Base-by-base conservation (phyloP, 2,888 invertebrate species). In the Nomada lathburiana region DNA sequence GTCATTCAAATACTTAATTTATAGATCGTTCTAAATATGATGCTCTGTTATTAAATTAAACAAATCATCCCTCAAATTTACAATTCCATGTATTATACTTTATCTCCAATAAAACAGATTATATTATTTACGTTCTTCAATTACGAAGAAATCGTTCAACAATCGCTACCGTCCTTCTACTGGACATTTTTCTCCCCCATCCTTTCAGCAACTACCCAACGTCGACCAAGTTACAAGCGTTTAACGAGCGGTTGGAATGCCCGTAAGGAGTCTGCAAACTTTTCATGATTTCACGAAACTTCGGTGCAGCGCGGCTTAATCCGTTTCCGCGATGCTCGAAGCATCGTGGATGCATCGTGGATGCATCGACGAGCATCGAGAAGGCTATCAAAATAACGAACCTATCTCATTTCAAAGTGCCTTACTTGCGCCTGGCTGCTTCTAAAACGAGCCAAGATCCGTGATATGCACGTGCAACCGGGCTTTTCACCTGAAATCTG, bases 371-470 rank as follows among this genome's bases (percentile, higher is more conserved):
- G 77, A 63, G 76, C 67, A 81, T 63, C 60, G 83, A 85, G 89
- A 78, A 88, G 84, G 89, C 91, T 92, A 93, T 93, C 92, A 90
- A 92, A 92, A 92, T 93, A 92, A 93, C 89, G 92, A 92, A 90
- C 88, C 89, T 86, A 88, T 88, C 90, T 90, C 89, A 90, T 91
- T 90, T 90, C 84, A 85, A 84, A 88, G 90, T 88, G 86, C 85
- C 90, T 92, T 91, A 92, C 87, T 90, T 84, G 89, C 91, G 92
- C 90, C 82, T 88, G 89, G 90, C 82, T 92, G 91, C 88, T 88
- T 87, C 84, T 87, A 88, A 91, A 93, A 90, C 89, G 89, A 83
- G 57, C 77, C 53, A 53, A 71, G 80, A 70, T 79, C 70, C 63
- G 60, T 62, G 67, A 64, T 29, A 68, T 80, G 76, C 83, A 84